Evolutionary conservation across 2,797 vertebrate species (phyloP), one percentile per base, ranked within the genome.

Genomic region (Myotis vivesi): DNA sequence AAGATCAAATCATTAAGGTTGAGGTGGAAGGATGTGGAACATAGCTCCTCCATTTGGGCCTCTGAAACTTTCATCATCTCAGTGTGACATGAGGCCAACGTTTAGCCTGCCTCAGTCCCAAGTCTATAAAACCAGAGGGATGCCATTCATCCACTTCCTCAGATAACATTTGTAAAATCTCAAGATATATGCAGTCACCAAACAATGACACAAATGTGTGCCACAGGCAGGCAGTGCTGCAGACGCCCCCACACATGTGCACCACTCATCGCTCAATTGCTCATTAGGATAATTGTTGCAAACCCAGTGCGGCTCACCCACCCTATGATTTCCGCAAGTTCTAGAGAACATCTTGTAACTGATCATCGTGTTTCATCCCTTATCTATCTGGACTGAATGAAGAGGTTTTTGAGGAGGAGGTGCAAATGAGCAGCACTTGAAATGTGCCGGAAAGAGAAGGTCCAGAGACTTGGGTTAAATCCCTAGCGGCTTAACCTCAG

Each of bases 321-420:
- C 87, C 96, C 95, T 90, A 22, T 72, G 96, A 97, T 96, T 97
- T 97, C 88, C 2, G 13, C 94, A 92, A 90, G 87, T 95, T 95
- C 95, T 96, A 46, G 92, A 95, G 96, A 96, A 95, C 95, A 95
- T 95, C 93, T 96, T 92, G 87, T 90, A 69, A 95, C 87, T 86
- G 91, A 95, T 66, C 86, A 53, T 64, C 17, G 44, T 64, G 93
- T 92, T 84, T 90, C 92, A 44, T 33, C 85, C 82, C 49, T 73
- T 72, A 4, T 88, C 64, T 92, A 38, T 88, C 92, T 90, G 92
- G 17, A 53, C 92, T 25, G 51, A 89, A 91, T 89, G 87, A 71
- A 55, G 91, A 80, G 57, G 72, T 76, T 66, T 80, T 49, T 44
- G 2, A 81, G 86, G 88, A 87, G 69, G 73, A 62, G 59, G 25